Evolutionary conservation across 2,888 invertebrate genomes (phyloP).

Genomic region (Brassicogethes aeneus): DNA sequence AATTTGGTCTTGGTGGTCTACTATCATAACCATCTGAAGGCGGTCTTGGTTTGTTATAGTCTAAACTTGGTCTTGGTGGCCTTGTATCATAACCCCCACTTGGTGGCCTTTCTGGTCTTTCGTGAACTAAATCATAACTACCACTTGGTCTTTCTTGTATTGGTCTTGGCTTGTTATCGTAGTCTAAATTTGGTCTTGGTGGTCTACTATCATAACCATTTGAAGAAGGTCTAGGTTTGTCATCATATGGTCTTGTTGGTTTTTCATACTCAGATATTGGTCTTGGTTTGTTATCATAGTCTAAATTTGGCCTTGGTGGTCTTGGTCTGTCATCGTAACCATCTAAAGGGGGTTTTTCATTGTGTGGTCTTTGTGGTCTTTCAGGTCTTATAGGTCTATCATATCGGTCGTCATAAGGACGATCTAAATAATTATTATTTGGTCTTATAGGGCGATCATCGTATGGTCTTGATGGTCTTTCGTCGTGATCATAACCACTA

Average conservation of each 20-base stretch:
- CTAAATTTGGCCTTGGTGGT: conserved; percentile 2
- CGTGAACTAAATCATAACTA: background rate
- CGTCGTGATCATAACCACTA: conserved; percentile 4
- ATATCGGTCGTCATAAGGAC: conserved; percentile 7
- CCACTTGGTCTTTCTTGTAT: conserved; percentile 10
- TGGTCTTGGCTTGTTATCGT: conserved; percentile 3
- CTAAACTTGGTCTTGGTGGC: background rate
- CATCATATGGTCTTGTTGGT: conserved; percentile 6
- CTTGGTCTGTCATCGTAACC: conserved; percentile 12
- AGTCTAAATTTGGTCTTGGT: conserved; percentile 2
- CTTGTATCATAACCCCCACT: background rate
- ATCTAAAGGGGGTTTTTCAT: conserved; percentile 10
- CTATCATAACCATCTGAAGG: conserved; percentile 6
- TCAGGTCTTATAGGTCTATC: conserved; percentile 8
- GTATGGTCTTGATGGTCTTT: conserved; percentile 8
- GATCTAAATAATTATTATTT: conserved; percentile 2
- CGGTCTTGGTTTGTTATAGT: background rate
- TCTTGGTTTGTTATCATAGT: conserved; percentile 5
- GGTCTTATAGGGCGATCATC: conserved; percentile 5
- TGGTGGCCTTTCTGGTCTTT: conserved; percentile 4
- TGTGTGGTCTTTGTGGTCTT: conserved; percentile 8
- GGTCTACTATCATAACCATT: conserved; percentile 8
- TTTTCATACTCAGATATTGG: conserved; percentile 8
- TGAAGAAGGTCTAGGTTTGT: conserved; percentile 8
- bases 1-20: conserved; percentile 5